Evolutionary conservation across 2,888 invertebrate species (phyloP), one percentile per base, ranked within the genome.

Genomic region (Cabera pusaria): DNA sequence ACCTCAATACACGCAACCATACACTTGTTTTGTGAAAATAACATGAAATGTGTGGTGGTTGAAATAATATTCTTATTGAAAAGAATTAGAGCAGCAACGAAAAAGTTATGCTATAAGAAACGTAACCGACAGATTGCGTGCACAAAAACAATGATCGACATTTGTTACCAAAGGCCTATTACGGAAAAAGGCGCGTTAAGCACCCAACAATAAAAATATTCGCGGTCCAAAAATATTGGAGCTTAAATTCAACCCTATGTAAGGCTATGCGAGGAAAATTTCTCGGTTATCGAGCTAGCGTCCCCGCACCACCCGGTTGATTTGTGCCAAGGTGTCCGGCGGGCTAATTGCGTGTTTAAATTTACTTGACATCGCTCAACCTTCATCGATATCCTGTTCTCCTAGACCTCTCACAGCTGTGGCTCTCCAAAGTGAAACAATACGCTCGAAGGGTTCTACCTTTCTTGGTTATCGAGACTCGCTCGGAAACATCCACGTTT

Each of bases 271-370:
- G 45, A 48, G 47, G 49, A 49, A 50, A 59, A 61, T 59, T 48
- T 34, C 52, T 43, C 52, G 43, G 53, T 53, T 22, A 8, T 28
- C 18, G 16, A 34, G 34, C 21, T 9, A 34, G 35, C 49, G 74
- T 77, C 78, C 77, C 74, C 75, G 74, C 73, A 62, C 66, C 61
- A 61, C 53, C 60, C 57, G 60, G 62, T 60, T 65, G 64, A 84
- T 83, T 68, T 72, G 76, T 82, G 85, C 81, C 85, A 85, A 86
- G 83, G 82, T 74, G 67, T 75, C 75, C 68, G 66, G 44, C 67
- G 68, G 67, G 75, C 78, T 81, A 84, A 86, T 86, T 84, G 82
- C 84, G 83, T 84, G 84, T 80, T 82, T 82, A 84, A 85, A 77
- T 84, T 85, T 77, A 83, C 83, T 81, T 80, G 84, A 84, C 84